Evolutionary conservation across 2,888 invertebrate genomes (phyloP).

Genomic region (Drosophila eohydei): DNA sequence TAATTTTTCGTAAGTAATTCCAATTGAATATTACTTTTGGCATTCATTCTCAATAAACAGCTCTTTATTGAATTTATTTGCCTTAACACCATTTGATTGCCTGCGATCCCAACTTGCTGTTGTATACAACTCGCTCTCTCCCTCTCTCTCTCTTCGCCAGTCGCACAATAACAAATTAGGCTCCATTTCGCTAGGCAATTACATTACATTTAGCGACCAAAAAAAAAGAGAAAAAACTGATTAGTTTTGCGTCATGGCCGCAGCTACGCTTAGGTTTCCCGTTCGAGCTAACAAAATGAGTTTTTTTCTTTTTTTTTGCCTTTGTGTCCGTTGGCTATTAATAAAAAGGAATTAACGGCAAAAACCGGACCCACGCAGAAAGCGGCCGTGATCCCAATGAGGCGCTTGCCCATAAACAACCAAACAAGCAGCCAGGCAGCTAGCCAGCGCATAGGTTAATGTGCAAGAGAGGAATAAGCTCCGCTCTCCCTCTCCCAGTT

Average conservation of each 20-base stretch:
- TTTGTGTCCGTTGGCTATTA: slow-evolving; percentile 72
- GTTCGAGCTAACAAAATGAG: slow-evolving; percentile 59
- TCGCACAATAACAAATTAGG: slow-evolving; percentile 13
- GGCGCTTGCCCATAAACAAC: slow-evolving; percentile 75
- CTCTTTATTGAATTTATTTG: not conserved
- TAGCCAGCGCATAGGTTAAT: slow-evolving; percentile 50
- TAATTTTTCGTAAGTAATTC: not conserved
- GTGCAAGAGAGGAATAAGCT: slow-evolving; percentile 3
- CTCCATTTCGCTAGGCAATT: slow-evolving; percentile 31
- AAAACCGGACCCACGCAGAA: slow-evolving; percentile 69
- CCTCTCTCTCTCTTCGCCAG: not conserved
- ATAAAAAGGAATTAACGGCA: slow-evolving; percentile 81
- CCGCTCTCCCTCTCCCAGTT: not conserved
- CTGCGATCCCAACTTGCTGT: not conserved
- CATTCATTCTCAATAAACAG: not conserved
- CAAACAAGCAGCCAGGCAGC: slow-evolving; percentile 37
- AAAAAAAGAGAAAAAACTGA: slow-evolving; percentile 50
- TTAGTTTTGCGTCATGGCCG: slow-evolving; percentile 60
- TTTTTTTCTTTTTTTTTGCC: slow-evolving; percentile 42
- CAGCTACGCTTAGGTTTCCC: slow-evolving; percentile 42
- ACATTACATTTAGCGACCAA: slow-evolving; percentile 34
- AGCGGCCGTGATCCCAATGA: slow-evolving; percentile 70
- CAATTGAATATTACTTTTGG: slow-evolving; percentile 2
- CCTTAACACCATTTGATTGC: not conserved
- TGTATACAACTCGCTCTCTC: not conserved